Base-by-base conservation (phyloP, 1,140 invertebrate species). In the Luehdorfia chinensis region DNA sequence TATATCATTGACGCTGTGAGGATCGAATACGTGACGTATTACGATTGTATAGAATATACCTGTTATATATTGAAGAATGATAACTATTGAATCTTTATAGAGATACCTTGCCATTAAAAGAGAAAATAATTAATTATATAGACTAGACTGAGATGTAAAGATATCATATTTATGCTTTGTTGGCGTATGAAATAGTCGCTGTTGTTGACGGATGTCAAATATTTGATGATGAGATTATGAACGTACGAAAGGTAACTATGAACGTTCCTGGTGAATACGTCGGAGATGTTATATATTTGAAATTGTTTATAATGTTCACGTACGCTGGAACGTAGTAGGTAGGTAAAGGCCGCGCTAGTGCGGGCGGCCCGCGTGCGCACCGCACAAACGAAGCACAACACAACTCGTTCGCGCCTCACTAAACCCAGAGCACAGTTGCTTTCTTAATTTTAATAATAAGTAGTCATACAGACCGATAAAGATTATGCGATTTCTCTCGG, bases 131-230 rank as follows among this genome's bases (percentile, higher is more conserved):
- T 78, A 74, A 84, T 86, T 80, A 83, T 80, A 83, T 84, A 84
- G 79, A 80, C 75, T 86, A 86, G 79, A 86, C 83, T 86, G 83
- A 86, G 70, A 75, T 83, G 75, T 86, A 84, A 85, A 81, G 69
- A 85, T 86, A 86, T 86, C 83, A 86, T 74, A 84, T 85, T 83
- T 80, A 86, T 86, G 83, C 79, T 86, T 78, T 84, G 76, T 84
- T 86, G 77, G 75, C 76, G 79, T 75, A 80, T 66, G 66, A 71
- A 63, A 72, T 76, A 71, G 69, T 73, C 61, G 79, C 66, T 78
- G 67, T 79, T 76, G 76, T 83, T 76, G 66, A 66, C 47, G 59
- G 57, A 75, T 67, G 63, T 64, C 61, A 64, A 58, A 59, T 59
- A 58, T 64, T 71, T 55, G 68, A 68, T 67, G 43, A 51, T 55